Evolutionary conservation across 2,888 invertebrate genomes (phyloP).

Genomic region (Tetranychus piercei): DNA sequence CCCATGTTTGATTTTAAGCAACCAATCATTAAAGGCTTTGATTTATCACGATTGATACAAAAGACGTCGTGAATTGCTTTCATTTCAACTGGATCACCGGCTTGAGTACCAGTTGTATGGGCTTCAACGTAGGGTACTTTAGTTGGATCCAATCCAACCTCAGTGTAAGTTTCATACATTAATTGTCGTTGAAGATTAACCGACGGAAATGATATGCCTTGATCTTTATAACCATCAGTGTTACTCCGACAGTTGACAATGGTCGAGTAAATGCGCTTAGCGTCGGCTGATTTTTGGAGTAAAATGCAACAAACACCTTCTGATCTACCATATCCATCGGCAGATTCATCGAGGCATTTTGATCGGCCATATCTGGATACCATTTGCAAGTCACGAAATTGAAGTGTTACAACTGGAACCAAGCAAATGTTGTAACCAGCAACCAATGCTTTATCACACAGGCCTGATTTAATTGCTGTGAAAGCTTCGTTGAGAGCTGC

Average conservation of each 20-base stretch:
- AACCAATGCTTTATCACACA: constrained; percentile 41
- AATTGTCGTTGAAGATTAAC: constrained; percentile 54
- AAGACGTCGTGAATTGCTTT: constrained; percentile 32
- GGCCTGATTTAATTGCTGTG: constrained; percentile 41
- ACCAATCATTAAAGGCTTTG: constrained; percentile 35
- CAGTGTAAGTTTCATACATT: constrained; percentile 10
- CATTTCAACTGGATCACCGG: constrained; percentile 39
- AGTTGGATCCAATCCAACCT: constrained; percentile 33
- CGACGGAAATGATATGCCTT: constrained; percentile 69
- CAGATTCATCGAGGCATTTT: constrained; percentile 33
- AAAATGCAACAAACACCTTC: constrained; percentile 53
- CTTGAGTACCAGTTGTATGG: constrained; percentile 41
- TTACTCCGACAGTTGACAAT: constrained; percentile 73
- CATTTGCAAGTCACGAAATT: constrained; percentile 39
- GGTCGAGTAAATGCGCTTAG: constrained; percentile 64
- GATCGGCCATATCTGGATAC: constrained; percentile 37
- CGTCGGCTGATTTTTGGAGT: constrained; percentile 50
- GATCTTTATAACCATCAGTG: constrained; percentile 75
- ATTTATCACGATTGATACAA: constrained; percentile 20
- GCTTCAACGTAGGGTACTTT: constrained; percentile 39
- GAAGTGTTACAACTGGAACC: constrained; percentile 36
- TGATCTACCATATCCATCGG: constrained; percentile 63
- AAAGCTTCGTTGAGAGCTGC: constrained; percentile 33
- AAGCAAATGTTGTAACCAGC: constrained; percentile 37
- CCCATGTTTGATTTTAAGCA: constrained; percentile 41